Evolutionary conservation across 2,113 vertebrate genomes (phyloP), one percentile per base, ranked within the genome.

Genomic region (Charina bottae): DNA sequence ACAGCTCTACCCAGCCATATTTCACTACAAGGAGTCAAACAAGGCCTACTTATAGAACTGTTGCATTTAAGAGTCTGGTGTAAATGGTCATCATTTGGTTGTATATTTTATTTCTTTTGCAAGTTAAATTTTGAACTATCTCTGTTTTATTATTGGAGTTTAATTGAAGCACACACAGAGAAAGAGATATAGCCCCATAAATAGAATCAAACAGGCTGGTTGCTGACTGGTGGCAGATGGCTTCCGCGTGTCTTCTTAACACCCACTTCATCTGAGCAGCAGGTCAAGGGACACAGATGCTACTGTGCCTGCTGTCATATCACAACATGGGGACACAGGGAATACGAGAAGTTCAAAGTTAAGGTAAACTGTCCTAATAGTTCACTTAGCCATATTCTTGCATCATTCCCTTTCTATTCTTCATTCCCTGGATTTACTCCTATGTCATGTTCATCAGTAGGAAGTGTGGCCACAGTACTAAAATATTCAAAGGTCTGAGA

Each of bases 151-250:
- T 10, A 54, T 23, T 42, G 53, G 5, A 42, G 58, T 37, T 10
- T 21, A 90, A 72, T 28, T 60, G 55, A 90, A 84, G 5, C 12
- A 46, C 4, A 28, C 4, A 42, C 21, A 84, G 11, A 72, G n/a
- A 87, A 23, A 49, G 15, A 84, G 6, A 56, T 12, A 91, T 58
- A 68, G 15, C 37, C 60, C 90, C 42, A 83, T 87, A 78, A 88
- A 92, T 83, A 92, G 85, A 92, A 49, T 46, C 55, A 58, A 83
- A 46, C 54, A 88, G 54, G 54, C n/a, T 88, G 85, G 28, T 88
- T 46, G 64, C 62, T 28, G 64, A 26, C 72, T 58, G 7, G 5
- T 83, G 33, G 54, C 90, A 92, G 85, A 92, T 83, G 64, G 90
- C 64, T 88, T 54, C 85, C 68, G 46, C 46, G 64, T 83, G 60